phyloP scores from a whole-genome alignment of 2,113 vertebrate genomes.

The Mormoops blainvillei region DNA sequence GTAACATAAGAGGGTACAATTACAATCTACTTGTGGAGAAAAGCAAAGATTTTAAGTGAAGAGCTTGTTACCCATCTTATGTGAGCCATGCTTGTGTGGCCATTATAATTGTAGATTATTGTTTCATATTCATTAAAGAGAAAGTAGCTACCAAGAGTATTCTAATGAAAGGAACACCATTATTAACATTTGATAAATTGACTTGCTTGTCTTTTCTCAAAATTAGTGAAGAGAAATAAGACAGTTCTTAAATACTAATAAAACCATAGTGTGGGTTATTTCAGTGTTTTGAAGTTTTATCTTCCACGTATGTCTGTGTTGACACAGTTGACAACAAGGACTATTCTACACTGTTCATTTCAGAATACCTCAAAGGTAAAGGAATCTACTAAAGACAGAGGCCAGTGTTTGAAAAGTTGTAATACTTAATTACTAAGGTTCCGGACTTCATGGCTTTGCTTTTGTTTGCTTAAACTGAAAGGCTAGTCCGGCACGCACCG shows the following conservation, averaged over 20 bases:
- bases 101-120: background rate
- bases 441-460: background rate
- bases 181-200: background rate
- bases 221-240: background rate
- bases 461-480: constrained; percentile 47
- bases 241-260: background rate
- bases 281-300: background rate
- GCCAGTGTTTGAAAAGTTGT: background rate
- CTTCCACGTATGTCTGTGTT: background rate
- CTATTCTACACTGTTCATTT: no score
- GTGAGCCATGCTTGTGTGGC: background rate
- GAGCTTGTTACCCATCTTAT: background rate
- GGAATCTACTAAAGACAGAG: background rate
- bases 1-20: background rate
- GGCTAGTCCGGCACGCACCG: background rate
- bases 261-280: background rate
- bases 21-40: background rate
- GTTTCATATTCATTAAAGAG: background rate
- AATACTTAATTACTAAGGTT: background rate
- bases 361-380: background rate
- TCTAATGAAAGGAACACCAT: background rate
- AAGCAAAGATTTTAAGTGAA: background rate
- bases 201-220: background rate
- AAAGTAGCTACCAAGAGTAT: background rate
- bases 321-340: no score